A percentile compares a stretch with the other conserved stretches of the same genome.
phyloP scores from a whole-genome alignment of 2,888 invertebrate genomes.

The Lysandra coridon region DNA sequence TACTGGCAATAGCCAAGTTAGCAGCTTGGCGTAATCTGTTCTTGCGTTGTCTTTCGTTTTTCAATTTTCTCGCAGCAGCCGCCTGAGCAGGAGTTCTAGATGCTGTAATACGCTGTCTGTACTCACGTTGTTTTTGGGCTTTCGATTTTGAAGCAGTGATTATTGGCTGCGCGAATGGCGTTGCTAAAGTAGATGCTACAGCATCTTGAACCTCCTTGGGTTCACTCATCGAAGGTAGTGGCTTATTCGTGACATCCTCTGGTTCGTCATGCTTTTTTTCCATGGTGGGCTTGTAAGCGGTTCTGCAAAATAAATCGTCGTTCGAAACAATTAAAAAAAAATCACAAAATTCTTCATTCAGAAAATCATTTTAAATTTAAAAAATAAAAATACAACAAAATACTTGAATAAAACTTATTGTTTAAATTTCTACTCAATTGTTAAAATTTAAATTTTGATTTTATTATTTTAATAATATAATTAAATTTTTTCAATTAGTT shows the following conservation, averaged over 20 bases:
- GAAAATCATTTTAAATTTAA: too few species aligned
- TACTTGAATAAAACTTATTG: too few species aligned
- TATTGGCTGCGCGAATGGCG: slow-evolving; percentile 38
- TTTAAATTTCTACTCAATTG: too few species aligned
- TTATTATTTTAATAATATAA: too few species aligned
- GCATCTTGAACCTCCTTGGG: slow-evolving; percentile 38
- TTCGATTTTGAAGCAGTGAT: slow-evolving; percentile 38
- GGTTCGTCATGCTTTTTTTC: slow-evolving; percentile 42
- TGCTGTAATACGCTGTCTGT: slow-evolving; percentile 49
- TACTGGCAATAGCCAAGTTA: slow-evolving; percentile 43
- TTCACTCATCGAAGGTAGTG: slow-evolving; percentile 36
- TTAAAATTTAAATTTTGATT: too few species aligned
- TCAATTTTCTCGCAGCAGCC: slow-evolving; percentile 42
- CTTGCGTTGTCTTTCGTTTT: slow-evolving; percentile 44
- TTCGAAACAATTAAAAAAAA: too few species aligned
- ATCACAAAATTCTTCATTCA: too few species aligned
- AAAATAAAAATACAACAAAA: too few species aligned
- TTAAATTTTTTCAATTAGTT: too few species aligned
- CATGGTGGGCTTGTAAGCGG: slow-evolving; percentile 43
- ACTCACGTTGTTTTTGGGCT: slow-evolving; percentile 48
- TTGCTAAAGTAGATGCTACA: slow-evolving; percentile 37
- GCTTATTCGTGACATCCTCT: slow-evolving; percentile 42
- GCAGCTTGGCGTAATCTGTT: slow-evolving; percentile 47
- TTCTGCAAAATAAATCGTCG: slow-evolving; percentile 37
- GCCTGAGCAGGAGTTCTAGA: slow-evolving; percentile 47